Percentiles rank a stretch among this genome's conserved stretches.
phyloP scores from a whole-genome alignment of 1,140 invertebrate genomes.

The Stegodyphus dumicola region DNA sequence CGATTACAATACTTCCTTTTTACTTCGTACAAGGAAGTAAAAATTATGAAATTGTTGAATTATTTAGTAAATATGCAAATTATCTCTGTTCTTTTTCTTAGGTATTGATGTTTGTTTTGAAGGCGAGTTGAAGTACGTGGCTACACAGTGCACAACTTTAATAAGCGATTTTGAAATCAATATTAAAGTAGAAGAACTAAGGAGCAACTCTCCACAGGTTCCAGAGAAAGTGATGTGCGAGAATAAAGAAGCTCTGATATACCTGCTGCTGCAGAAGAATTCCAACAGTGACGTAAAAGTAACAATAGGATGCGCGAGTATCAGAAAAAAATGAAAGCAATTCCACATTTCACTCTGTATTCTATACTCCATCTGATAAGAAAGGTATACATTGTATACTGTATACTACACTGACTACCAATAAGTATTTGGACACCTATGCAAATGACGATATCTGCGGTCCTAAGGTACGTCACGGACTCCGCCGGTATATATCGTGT shows the following conservation, averaged over 20 bases:
- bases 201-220: not conserved
- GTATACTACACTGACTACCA: too few relatives aligned
- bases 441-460: too few relatives aligned
- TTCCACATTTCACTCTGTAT: too few relatives aligned
- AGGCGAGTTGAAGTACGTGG: not conserved
- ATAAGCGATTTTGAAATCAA: not conserved
- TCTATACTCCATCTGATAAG: too few relatives aligned
- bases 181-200: not conserved
- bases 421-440: too few relatives aligned
- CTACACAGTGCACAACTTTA: not conserved
- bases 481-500: too few relatives aligned
- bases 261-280: not conserved
- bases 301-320: not conserved
- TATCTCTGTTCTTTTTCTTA: not conserved
- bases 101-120: not conserved
- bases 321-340: not conserved
- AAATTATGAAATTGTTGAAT: too few relatives aligned
- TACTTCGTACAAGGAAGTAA: too few relatives aligned
- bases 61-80: too few relatives aligned
- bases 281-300: not conserved
- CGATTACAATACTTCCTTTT: too few relatives aligned
- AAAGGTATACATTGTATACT: too few relatives aligned
- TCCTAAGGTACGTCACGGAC: too few relatives aligned
- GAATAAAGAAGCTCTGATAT: not conserved
- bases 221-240: not conserved